Conservation (phyloP, 2,113 vertebrate species). For the Fulmarus glacialis region DNA sequence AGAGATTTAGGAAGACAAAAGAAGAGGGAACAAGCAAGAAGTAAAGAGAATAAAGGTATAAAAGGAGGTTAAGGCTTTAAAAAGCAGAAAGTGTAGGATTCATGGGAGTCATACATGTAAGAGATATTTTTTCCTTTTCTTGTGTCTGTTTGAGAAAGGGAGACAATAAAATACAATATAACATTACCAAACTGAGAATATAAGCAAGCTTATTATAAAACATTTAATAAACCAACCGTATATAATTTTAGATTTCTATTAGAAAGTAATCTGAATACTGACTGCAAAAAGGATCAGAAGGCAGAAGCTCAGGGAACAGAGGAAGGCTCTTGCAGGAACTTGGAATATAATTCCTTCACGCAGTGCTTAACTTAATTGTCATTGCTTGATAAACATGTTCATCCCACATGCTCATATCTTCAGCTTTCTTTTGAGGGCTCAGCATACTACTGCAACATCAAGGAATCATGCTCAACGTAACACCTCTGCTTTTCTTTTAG, state of each 20-base stretch:
- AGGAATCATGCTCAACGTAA: neutral
- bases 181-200: neutral
- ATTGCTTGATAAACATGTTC: neutral
- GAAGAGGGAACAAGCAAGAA: neutral
- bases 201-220: neutral
- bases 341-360: neutral
- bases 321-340: neutral
- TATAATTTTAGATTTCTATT: neutral
- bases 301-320: neutral
- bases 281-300: neutral
- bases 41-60: neutral
- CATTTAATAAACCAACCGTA: neutral
- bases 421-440: neutral
- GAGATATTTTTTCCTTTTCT: neutral
- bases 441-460: neutral
- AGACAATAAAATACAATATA: neutral
- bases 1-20: neutral
- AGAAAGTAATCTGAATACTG: neutral
- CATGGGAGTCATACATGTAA: neutral
- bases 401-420: neutral
- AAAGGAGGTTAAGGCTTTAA: neutral
- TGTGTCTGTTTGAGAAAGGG: neutral
- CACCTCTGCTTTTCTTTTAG: neutral
- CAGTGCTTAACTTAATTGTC: neutral
- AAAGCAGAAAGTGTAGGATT: neutral